Percentiles rank a stretch among this genome's conserved stretches.
Evolutionary conservation across 2,888 invertebrate species (phyloP).

Genomic region (Tanytarsus gracilentus): DNA sequence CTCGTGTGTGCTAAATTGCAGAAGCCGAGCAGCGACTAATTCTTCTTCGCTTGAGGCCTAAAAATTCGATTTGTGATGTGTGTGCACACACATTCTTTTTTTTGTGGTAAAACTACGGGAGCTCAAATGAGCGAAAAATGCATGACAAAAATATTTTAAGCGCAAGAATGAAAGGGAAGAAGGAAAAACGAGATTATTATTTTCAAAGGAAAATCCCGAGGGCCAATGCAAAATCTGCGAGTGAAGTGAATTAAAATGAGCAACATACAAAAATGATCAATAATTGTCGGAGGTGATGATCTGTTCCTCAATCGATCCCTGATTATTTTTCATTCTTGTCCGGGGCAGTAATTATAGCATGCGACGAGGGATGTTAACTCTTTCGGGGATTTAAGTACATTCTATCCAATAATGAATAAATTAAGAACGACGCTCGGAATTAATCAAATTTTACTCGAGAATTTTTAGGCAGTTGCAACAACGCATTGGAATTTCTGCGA

Average conservation of each 20-base stretch:
- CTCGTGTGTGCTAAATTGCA: too few species aligned
- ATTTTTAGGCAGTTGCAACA: background rate
- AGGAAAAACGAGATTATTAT: conserved; percentile 22
- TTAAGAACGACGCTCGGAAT: background rate
- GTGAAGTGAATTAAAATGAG: background rate
- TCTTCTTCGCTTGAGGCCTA: conserved; percentile 25
- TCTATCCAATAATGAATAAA: conserved; percentile 11
- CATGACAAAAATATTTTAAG: background rate
- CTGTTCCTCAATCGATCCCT: conserved; percentile 17
- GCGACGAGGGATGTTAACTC: conserved; percentile 27
- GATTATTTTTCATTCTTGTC: background rate
- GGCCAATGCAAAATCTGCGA: conserved; percentile 18
- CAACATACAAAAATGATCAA: conserved; percentile 18
- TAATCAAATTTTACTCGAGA: background rate
- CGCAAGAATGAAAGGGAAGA: background rate
- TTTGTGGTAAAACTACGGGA: background rate
- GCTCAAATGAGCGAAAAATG: conserved; percentile 10
- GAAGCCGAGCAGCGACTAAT: conserved; percentile 20
- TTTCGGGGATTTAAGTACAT: too few species aligned
- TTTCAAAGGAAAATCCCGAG: conserved; percentile 27
- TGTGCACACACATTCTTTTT: background rate
- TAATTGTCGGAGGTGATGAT: conserved; percentile 28
- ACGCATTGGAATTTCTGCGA: background rate
- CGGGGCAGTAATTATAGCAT: conserved; percentile 25
- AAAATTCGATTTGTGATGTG: conserved; percentile 24